Evolutionary conservation across 2,797 vertebrate species (phyloP).

Genomic region (Melanotaenia trifasciata): DNA sequence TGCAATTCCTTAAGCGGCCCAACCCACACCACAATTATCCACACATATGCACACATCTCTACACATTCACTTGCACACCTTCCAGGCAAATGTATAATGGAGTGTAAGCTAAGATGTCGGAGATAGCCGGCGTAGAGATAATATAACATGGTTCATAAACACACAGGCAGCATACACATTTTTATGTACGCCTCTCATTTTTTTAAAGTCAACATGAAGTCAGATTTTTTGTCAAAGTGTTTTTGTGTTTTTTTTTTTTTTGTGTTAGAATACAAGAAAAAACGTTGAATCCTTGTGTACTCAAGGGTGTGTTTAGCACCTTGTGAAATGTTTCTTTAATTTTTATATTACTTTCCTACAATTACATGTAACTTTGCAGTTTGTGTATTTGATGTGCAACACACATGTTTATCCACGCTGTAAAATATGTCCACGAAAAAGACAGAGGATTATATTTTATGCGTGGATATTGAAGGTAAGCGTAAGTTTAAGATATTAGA

Average conservation of each 20-base stretch:
- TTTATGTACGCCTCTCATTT: constrained; percentile 16
- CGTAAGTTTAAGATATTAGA: background rate
- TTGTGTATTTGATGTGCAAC: background rate
- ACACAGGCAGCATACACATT: constrained; percentile 19
- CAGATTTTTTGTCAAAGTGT: background rate
- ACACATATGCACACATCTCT: constrained; percentile 19
- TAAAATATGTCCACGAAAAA: background rate
- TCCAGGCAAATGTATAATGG: constrained; percentile 68
- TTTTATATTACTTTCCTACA: background rate
- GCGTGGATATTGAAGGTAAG: background rate
- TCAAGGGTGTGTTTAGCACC: background rate
- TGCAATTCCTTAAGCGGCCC: constrained; percentile 29
- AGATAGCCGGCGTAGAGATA: constrained; percentile 57
- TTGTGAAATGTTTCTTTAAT: background rate
- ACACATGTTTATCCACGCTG: background rate
- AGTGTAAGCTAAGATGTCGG: constrained; percentile 72
- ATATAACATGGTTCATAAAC: constrained; percentile 30
- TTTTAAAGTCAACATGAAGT: background rate
- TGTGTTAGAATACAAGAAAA: too few relatives aligned
- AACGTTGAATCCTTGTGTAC: background rate
- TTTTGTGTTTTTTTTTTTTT: background rate
- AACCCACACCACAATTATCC: constrained; percentile 30
- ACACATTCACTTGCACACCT: constrained; percentile 48
- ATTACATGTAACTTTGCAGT: background rate
- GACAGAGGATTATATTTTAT: background rate